phyloP scores from a whole-genome alignment of 2,797 vertebrate species.

The Sebastes trivittatus region DNA sequence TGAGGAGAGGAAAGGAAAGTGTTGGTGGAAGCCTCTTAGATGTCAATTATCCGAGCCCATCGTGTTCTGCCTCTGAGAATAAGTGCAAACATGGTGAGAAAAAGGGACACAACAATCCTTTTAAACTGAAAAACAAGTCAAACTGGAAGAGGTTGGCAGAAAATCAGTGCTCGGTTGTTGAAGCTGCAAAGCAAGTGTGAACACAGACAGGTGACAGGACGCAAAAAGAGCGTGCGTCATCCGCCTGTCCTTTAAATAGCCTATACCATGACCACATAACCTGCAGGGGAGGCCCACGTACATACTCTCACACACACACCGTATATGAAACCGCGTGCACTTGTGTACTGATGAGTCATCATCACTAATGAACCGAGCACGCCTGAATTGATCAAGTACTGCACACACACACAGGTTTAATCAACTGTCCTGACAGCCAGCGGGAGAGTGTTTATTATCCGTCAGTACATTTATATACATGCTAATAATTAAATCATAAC shows the following conservation, averaged over 20 bases:
- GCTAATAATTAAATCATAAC: not conserved
- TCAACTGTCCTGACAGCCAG: not conserved
- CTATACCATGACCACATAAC: conserved; percentile 2
- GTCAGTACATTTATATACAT: not conserved
- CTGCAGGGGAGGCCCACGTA: conserved; percentile 2
- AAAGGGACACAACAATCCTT: not conserved
- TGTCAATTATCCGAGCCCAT: not conserved
- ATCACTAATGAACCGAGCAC: conserved; percentile 39
- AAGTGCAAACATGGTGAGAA: not conserved
- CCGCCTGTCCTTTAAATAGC: conserved; percentile 26
- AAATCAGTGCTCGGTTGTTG: not conserved
- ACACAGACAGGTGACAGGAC: not conserved
- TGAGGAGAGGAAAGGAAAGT: not conserved
- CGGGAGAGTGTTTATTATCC: conserved; percentile 3
- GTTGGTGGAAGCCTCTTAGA: not conserved
- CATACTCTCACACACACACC: not conserved
- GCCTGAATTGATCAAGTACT: conserved; percentile 20
- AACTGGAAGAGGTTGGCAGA: not conserved
- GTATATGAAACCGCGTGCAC: conserved; percentile 2
- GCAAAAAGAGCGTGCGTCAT: conserved; percentile 14
- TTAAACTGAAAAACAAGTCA: not conserved
- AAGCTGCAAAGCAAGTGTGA: not conserved
- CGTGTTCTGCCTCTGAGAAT: not conserved
- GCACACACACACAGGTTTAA: not conserved
- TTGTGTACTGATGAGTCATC: conserved; percentile 50